Percentiles rank a stretch among this genome's conserved stretches.
Evolutionary conservation across 2,888 invertebrate species (phyloP).

Genomic region (Cataglyphis rosenhaueri): DNA sequence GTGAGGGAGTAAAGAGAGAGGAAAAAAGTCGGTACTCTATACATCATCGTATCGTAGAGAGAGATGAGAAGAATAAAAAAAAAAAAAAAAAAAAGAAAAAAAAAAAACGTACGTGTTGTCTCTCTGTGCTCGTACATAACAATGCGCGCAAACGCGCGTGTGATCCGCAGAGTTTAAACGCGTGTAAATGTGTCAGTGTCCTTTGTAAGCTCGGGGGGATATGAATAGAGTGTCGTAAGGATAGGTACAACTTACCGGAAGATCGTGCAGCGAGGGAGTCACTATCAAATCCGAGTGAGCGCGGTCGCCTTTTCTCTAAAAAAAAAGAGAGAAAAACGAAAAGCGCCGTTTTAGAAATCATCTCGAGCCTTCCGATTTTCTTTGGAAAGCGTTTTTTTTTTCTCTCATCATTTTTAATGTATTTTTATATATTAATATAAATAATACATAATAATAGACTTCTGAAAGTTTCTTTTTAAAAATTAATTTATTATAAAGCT

Average conservation of each 20-base stretch:
- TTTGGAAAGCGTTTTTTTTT: background rate
- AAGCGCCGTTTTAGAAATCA: conserved; percentile 3
- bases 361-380: background rate
- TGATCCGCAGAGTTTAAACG: conserved; percentile 13
- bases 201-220: conserved; percentile 23
- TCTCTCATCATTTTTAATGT: background rate
- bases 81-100: conserved; percentile 30
- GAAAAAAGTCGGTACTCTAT: conserved; percentile 32
- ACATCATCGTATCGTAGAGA: conserved; percentile 38
- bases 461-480: background rate
- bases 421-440: background rate
- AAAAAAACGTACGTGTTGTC: background rate
- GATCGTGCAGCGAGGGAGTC: conserved; percentile 83
- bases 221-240: conserved; percentile 39
- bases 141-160: conserved; percentile 22
- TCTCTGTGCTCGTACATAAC: conserved; percentile 11
- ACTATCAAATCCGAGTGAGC: conserved; percentile 83
- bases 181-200: conserved; percentile 14
- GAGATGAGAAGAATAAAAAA: conserved; percentile 46
- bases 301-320: conserved; percentile 83
- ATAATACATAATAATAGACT: background rate
- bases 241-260: conserved; percentile 80
- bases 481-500: background rate
- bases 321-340: conserved; percentile 58
- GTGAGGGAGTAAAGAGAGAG: conserved; percentile 57